These are phyloP conservation scores for Elephantulus edwardii DNA, from an alignment of 2,113 vertebrate genomes.

Conservation along the genomic window DNA sequence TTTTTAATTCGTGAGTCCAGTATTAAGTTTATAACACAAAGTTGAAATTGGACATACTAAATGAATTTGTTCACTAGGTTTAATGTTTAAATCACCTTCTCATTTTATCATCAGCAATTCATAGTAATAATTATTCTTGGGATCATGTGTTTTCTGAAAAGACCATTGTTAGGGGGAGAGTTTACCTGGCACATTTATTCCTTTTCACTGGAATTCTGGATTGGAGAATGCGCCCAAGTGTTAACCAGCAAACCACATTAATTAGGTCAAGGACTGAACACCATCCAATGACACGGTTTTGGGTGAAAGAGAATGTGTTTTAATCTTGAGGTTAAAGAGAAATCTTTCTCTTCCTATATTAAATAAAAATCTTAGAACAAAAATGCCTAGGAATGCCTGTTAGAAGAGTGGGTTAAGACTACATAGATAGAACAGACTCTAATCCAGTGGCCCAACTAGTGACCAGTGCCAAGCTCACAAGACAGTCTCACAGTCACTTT, in stretches of 20 bases:
- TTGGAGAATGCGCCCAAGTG: background rate
- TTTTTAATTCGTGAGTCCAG: background rate
- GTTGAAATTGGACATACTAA: too few relatives aligned
- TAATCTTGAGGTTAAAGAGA: background rate
- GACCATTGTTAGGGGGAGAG: background rate
- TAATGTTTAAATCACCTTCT: background rate
- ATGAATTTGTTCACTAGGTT: background rate
- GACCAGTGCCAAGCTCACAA: background rate
- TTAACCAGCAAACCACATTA: background rate
- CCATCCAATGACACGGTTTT: background rate
- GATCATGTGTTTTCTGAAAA: background rate
- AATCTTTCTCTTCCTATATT: background rate
- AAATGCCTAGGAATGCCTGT: background rate
- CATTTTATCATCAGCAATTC: background rate
- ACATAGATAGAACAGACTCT: background rate
- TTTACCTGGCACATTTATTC: background rate
- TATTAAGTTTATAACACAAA: background rate
- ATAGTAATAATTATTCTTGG: background rate
- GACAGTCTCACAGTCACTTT: background rate
- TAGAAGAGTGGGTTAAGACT: background rate
- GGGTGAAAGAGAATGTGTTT: slow-evolving; percentile 11
- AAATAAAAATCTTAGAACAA: background rate
- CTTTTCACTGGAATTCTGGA: background rate
- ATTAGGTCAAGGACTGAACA: background rate
- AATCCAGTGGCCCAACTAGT: background rate